Evolutionary conservation across 2,113 vertebrate genomes (phyloP).

Genomic region (Pseudopipra pipra): DNA sequence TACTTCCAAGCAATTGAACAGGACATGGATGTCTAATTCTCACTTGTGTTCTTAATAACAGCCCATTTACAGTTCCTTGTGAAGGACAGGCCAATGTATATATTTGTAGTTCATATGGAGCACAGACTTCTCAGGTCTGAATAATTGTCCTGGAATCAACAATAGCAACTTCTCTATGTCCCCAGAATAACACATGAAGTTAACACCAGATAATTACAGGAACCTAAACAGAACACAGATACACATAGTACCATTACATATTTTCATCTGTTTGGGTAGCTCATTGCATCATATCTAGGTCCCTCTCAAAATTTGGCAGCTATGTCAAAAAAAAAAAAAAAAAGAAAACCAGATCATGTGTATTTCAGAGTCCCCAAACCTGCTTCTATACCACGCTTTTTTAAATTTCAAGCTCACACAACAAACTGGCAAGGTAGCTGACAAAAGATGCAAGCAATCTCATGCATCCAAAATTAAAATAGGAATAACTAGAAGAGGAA

Average conservation of each 20-base stretch:
- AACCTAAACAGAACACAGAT: neutral
- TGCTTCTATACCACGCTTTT: neutral
- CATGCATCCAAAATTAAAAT: neutral
- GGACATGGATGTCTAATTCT: neutral
- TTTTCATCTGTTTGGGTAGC: neutral
- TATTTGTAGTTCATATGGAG: neutral
- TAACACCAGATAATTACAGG: neutral
- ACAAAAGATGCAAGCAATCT: neutral
- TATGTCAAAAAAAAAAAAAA: neutral
- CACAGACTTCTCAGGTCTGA: neutral
- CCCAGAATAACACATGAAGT: neutral
- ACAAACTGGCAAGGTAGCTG: neutral
- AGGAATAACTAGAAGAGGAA: neutral
- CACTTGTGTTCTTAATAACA: neutral
- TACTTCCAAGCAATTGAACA: neutral
- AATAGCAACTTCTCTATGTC: neutral
- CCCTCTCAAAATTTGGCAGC: neutral
- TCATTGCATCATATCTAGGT: neutral
- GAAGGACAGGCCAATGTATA: neutral
- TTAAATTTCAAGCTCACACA: neutral
- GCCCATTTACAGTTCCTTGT: neutral
- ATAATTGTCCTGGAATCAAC: neutral
- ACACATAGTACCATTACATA: neutral
- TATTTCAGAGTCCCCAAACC: neutral
- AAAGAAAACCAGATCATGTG: fast-evolving